Base-by-base conservation (phyloP, 2,888 invertebrate genomes). In the Lingula anatina region DNA sequence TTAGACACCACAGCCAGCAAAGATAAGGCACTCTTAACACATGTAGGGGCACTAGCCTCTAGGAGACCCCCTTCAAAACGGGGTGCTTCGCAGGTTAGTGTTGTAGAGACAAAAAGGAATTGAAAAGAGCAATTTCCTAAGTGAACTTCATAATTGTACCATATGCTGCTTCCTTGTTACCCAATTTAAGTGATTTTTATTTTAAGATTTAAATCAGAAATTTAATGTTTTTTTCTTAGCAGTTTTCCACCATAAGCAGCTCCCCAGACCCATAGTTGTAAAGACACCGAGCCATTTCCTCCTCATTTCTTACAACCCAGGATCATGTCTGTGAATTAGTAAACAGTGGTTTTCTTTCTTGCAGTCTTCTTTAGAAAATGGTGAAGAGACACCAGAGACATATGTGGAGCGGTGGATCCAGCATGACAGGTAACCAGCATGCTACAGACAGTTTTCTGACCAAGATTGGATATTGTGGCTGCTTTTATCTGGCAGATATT, bases 1-100 rank as follows among this genome's bases (percentile, higher is more conserved):
- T 82, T 95, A 44, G 94, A 95, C 78, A 89, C 87, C 64, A 88
- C 91, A 1, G 89, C 87, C 18, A 89, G 85, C 56, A 87, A 87
- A 76, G 84, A 85, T 55, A 89, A 88, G 79, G 91, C 89, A 20
- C 92, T 93, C 78, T 81, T 94, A 63, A 93, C 89, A 50, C 87
- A 73, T 23, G 65, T 78, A 47, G 83, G 86, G 60, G 86, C 87
- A 53, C 78, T 88, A 57, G 87, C 87, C 12, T 85, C 86, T 76
- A 81, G 89, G 49, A 65, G 77, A 50, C 77, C 77, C 21, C 79
- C 80, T 9, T 71, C 75, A 5, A 72, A 71, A 56, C 60, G n/a
- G n/a, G n/a, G n/a, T n/a, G n/a, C n/a, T n/a, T n/a, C n/a, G n/a
- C n/a, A n/a, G n/a, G n/a, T n/a, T n/a, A n/a, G n/a, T n/a, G n/a